Base-by-base conservation (phyloP, 2,888 invertebrate species). In the Eueremaeus valkanovi region DNA sequence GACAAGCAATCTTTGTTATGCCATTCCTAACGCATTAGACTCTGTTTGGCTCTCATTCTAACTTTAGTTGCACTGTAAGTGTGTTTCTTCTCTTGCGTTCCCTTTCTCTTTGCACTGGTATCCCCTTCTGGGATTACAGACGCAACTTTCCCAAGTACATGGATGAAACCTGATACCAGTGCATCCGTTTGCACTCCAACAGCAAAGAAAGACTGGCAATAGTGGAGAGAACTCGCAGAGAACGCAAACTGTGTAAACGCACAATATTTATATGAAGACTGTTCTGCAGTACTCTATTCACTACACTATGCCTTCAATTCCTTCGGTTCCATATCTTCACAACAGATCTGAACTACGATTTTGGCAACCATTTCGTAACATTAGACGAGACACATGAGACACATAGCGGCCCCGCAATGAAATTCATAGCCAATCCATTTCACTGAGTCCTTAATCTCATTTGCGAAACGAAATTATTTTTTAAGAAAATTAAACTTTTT, bases 101-200 rank as follows among this genome's bases (percentile, higher is more conserved):
- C 42, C 68, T 21, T 27, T 68, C 33, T 24, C n/a, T 40, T 8
- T 68, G 68, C 68, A 68, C 6, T 68, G 68, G 42, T 33, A 33
- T 68, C 36, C 68, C 68, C 45, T 68, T 68, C 68, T 68, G 68
- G 68, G 68, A 68, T 68, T 68, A 68, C 68, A 68, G 36, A 36
- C 5, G 36, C 68, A 68, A 68, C 68, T 68, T 24, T 40, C 5
- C 68, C 68, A 11, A 63, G 42, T 36, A 68, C 68, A 40, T 24
- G 40, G 68, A 68, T 68, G 68, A 68, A 68, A 68, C 68, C 68
- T 21, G 42, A 68, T 24, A 68, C 68, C 68, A 68, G 40, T 40
- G 68, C 68, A 68, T 68, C 68, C 68, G 68, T 68, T 68, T 68
- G 36, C 63, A 63, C 63, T 29, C 29, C 33, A 63, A 33, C 63